These are phyloP conservation scores for Chrysomela aeneicollis DNA, from an alignment of 2,888 invertebrate species.

Conservation along the genomic window DNA sequence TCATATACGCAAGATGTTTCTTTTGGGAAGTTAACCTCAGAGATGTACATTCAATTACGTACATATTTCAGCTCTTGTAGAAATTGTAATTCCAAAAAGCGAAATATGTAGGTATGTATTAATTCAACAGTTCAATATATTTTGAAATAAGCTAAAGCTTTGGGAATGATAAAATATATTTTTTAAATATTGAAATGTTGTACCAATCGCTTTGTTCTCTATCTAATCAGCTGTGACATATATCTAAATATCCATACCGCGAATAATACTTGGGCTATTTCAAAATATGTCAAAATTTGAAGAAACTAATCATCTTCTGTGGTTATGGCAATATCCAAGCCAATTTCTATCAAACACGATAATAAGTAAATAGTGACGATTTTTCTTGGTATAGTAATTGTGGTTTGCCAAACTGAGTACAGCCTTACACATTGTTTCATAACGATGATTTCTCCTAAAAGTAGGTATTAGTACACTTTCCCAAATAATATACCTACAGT, in stretches of 20 bases:
- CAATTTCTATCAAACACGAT: background rate
- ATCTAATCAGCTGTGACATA: background rate
- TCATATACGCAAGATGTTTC: background rate
- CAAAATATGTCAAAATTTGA: background rate
- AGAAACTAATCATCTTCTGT: background rate
- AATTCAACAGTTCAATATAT: no score
- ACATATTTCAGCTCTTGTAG: no score
- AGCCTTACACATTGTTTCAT: background rate
- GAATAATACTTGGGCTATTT: background rate
- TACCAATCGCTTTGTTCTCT: background rate
- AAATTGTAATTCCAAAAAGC: no score
- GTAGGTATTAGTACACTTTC: background rate
- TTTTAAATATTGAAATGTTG: no score
- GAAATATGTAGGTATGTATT: no score
- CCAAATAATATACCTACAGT: background rate
- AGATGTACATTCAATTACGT: no score
- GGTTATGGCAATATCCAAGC: background rate
- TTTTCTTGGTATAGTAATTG: background rate
- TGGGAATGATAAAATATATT: no score
- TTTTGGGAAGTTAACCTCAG: background rate
- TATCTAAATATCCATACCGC: background rate
- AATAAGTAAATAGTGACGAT: background rate
- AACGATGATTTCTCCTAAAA: background rate
- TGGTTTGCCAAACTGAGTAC: background rate
- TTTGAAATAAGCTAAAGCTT: no score